Evolutionary conservation across 30 jellyfish, hydroid and myxozoan genomes (phyloP).

Genomic region (Turritopsis rubra): DNA sequence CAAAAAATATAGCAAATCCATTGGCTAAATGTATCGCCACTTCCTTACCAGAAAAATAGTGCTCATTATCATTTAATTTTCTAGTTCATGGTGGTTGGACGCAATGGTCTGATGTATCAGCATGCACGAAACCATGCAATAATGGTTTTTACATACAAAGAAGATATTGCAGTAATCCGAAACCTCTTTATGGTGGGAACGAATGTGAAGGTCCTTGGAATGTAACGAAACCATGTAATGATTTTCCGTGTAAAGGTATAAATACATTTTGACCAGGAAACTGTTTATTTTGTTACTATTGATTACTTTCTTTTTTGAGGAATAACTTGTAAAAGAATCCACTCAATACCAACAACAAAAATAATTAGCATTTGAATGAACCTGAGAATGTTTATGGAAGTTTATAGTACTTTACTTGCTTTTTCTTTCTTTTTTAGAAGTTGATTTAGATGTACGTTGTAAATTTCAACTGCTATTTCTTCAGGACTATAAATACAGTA

Average conservation of each 20-base stretch:
- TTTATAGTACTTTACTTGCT: no score
- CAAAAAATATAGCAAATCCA: no score
- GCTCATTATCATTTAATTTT: no score
- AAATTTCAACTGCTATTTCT: neutral
- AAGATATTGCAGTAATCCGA: constrained; percentile 9
- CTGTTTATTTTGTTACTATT: neutral
- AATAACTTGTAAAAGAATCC: no score
- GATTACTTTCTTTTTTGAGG: no score
- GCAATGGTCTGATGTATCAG: constrained; percentile 3
- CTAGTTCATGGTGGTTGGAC: constrained; percentile 14
- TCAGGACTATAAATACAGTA: neutral
- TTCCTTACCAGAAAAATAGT: no score
- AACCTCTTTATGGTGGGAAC: neutral
- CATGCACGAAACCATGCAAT: constrained; percentile 17
- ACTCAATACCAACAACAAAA: no score
- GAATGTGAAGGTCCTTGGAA: neutral
- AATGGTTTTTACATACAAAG: neutral
- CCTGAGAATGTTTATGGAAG: no score
- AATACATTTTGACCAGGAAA: neutral
- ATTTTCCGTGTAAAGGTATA: neutral
- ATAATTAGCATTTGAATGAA: no score
- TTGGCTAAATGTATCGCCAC: no score
- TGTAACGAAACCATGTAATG: neutral
- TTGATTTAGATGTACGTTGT: neutral
- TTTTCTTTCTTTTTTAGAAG: neutral